A percentile compares a stretch with the other conserved stretches of the same genome.
phyloP scores from a whole-genome alignment of 1,140 invertebrate species.

The Thereuonema tuberculata region DNA sequence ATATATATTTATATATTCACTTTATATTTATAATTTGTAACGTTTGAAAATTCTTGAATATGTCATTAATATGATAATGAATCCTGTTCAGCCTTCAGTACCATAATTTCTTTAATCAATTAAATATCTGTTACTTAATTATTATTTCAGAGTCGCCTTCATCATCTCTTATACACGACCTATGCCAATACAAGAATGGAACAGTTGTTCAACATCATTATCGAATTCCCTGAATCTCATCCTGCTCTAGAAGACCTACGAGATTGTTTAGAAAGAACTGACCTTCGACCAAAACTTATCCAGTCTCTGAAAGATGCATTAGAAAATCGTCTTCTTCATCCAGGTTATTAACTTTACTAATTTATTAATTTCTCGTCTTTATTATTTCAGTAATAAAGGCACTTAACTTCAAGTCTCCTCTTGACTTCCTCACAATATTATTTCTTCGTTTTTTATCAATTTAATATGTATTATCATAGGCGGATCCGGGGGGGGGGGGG shows the following conservation, averaged over 20 bases:
- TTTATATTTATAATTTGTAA: too few species aligned
- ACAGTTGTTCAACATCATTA: conserved; percentile 89
- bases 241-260: conserved; percentile 82
- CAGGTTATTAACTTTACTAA: conserved; percentile 27
- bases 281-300: conserved; percentile 59
- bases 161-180: conserved; percentile 71
- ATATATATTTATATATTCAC: too few species aligned
- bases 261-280: conserved; percentile 68
- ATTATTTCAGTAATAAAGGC: background rate
- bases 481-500: too few species aligned
- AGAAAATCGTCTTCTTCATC: conserved; percentile 32
- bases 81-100: too few species aligned
- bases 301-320: conserved; percentile 56
- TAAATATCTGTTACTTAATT: too few species aligned
- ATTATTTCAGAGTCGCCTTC: conserved; percentile 37
- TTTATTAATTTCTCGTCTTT: background rate
- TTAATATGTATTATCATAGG: too few species aligned
- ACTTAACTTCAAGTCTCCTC: background rate
- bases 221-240: conserved; percentile 91
- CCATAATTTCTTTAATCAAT: too few species aligned
- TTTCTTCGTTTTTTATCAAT: background rate
- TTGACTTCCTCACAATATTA: background rate
- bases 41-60: too few species aligned
- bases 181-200: conserved; percentile 77
- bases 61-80: too few species aligned